Evolutionary conservation across 1,140 invertebrate genomes (phyloP), one percentile per base, ranked within the genome.

Genomic region (Coelopa frigida): DNA sequence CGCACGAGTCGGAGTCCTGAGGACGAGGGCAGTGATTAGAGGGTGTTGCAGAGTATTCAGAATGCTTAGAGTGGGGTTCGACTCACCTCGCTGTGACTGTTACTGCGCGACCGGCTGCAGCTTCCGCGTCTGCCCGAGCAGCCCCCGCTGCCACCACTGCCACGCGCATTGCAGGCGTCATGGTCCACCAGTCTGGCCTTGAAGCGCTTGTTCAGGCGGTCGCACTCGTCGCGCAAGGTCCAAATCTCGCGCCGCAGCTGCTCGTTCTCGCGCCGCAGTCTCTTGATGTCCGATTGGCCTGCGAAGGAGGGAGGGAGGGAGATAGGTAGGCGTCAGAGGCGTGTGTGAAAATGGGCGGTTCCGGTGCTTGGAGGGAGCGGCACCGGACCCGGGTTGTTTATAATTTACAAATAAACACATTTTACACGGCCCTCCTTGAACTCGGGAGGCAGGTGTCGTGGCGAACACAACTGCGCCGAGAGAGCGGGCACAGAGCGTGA

Each of bases 271-370:
- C 83, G 75, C 42, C 86, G 82, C 48, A 92, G 63, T 65, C 91
- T 90, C 67, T 89, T 90, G 45, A 91, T 88, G 59, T 92, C 88
- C 54, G 80, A 84, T 67, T 92, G 88, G 54, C 88, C 87, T 89
- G 71, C 23, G 46, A 10, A 46, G 32, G 8, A 15, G n/a, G 17
- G 2, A 45, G 20, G 12, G 27, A 23, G 26, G n/a, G n/a, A n/a
- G n/a, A n/a, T n/a, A n/a, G n/a, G n/a, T n/a, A n/a, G n/a, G n/a
- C n/a, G n/a, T n/a, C n/a, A n/a, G n/a, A n/a, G n/a, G n/a, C n/a
- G n/a, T n/a, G n/a, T n/a, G n/a, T n/a, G n/a, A n/a, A n/a, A n/a
- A n/a, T n/a, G n/a, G n/a, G n/a, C n/a, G n/a, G n/a, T n/a, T n/a
- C n/a, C n/a, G n/a, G n/a, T n/a, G n/a, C n/a, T n/a, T n/a, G n/a